Evolutionary conservation across 2,797 vertebrate species (phyloP).

Genomic region (Arnoldichthys spilopterus): DNA sequence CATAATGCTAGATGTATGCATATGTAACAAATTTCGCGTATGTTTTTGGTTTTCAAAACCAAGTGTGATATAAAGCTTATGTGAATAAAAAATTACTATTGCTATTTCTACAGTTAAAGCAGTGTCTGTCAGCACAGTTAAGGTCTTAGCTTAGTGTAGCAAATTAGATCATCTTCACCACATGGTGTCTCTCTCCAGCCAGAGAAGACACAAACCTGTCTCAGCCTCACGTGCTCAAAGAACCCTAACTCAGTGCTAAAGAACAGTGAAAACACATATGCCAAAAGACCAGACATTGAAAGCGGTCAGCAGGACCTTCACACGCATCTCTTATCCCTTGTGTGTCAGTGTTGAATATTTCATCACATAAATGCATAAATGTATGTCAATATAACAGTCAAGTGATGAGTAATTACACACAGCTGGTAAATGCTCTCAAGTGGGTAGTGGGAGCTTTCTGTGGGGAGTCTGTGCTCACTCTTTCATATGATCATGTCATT

Average conservation of each 20-base stretch:
- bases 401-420: constrained; percentile 71
- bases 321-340: background rate
- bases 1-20: background rate
- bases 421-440: constrained; percentile 76
- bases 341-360: constrained; percentile 29
- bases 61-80: background rate
- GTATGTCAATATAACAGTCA: constrained; percentile 45
- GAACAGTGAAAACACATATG: background rate
- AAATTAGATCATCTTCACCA: constrained; percentile 79
- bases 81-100: background rate
- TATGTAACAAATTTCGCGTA: background rate
- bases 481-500: constrained; percentile 67
- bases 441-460: constrained; percentile 62
- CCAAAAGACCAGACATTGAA: background rate
- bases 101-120: background rate
- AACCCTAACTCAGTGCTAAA: background rate
- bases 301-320: constrained; percentile 21
- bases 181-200: constrained; percentile 86
- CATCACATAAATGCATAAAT: constrained; percentile 27
- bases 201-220: constrained; percentile 65
- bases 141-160: constrained; percentile 55
- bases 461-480: constrained; percentile 65
- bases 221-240: constrained; percentile 48
- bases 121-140: background rate
- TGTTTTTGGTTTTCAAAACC: background rate